Evolutionary conservation across 2,797 vertebrate species (phyloP).

Genomic region (Linurgus olivaceus): DNA sequence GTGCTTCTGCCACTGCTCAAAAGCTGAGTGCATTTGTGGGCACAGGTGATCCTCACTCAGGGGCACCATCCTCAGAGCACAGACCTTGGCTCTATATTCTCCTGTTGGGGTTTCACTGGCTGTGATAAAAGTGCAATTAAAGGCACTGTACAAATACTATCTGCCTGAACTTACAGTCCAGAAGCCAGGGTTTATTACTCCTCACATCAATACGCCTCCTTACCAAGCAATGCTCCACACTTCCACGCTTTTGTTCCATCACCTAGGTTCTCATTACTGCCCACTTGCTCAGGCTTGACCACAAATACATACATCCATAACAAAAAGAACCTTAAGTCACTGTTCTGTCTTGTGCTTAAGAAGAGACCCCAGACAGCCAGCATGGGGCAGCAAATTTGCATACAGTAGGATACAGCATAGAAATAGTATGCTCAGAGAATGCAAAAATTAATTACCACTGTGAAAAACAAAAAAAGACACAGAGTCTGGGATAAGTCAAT

Average conservation of each 20-base stretch:
- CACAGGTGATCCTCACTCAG: background rate
- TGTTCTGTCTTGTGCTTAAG: background rate
- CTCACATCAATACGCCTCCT: background rate
- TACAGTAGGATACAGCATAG: background rate
- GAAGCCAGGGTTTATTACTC: background rate
- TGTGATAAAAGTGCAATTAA: background rate
- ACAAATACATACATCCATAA: background rate
- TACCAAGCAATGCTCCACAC: background rate
- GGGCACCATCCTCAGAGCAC: background rate
- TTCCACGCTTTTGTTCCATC: background rate
- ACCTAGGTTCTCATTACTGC: background rate
- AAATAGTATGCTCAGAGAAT: background rate
- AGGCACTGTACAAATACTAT: background rate
- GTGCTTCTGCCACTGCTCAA: fast-evolving
- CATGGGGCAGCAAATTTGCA: background rate
- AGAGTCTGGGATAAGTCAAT: background rate
- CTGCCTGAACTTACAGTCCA: background rate
- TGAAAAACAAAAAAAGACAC: background rate
- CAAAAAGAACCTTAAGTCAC: background rate
- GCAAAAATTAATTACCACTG: background rate
- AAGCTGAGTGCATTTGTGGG: background rate
- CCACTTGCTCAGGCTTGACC: background rate
- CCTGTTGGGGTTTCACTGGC: background rate
- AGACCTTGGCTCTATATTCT: background rate
- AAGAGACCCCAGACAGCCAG: background rate